Conservation (phyloP, 1,140 invertebrate genomes). For the Hesperophylax magnus region DNA sequence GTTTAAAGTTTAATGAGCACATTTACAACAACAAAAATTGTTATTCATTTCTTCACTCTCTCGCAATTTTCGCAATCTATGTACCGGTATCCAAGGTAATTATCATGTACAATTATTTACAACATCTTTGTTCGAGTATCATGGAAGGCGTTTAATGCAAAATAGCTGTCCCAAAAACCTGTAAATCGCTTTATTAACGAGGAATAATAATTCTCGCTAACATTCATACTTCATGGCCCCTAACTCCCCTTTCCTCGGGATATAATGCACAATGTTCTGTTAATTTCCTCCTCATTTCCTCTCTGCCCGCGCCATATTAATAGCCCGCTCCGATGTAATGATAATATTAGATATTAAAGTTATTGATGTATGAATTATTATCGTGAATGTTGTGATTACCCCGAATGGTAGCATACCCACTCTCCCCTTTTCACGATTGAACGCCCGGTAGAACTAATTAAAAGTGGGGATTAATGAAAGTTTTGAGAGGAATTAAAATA, state of each 20-base stretch:
- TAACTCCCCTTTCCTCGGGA: slow-evolving; percentile 1
- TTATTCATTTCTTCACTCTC: too few relatives aligned
- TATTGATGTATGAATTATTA: slow-evolving; percentile 46
- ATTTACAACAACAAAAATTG: too few relatives aligned
- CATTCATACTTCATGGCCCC: not conserved
- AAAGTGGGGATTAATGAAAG: not conserved
- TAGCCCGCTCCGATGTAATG: slow-evolving; percentile 35
- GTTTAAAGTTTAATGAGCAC: too few relatives aligned
- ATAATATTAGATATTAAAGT: slow-evolving; percentile 43
- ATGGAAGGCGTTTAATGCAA: too few relatives aligned
- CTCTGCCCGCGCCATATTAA: slow-evolving; percentile 30
- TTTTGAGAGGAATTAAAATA: not conserved
- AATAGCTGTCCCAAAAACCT: too few relatives aligned
- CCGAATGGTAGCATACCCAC: not conserved
- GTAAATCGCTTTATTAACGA: too few relatives aligned
- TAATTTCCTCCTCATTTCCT: slow-evolving; percentile 51
- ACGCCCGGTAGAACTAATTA: too few relatives aligned
- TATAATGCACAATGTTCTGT: slow-evolving; percentile 44
- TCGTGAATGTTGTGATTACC: not conserved
- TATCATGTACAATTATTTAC: too few relatives aligned
- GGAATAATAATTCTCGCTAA: too few relatives aligned
- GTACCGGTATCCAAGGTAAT: too few relatives aligned
- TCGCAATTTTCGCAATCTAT: too few relatives aligned
- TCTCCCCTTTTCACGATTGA: not conserved
- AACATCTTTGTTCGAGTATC: too few relatives aligned